Evolutionary conservation across 2,888 invertebrate genomes (phyloP).

Genomic region (Eulithis testata): DNA sequence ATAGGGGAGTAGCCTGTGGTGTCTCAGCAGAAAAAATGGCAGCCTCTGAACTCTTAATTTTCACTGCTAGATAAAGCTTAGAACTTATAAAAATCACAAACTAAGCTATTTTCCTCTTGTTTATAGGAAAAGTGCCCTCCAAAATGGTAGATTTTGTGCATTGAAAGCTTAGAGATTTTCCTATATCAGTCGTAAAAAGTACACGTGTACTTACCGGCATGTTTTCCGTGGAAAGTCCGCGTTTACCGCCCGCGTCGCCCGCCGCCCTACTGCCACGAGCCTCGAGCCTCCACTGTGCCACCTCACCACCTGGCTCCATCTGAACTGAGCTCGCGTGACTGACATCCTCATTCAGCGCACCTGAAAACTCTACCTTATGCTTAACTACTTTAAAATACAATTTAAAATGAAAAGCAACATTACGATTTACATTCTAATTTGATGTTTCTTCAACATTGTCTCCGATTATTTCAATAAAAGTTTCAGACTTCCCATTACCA

Average conservation of each 20-base stretch:
- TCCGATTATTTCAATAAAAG: conserved; percentile 66
- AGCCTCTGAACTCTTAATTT: too few species aligned
- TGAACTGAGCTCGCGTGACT: conserved; percentile 77
- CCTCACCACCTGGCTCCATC: conserved; percentile 77
- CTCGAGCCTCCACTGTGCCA: conserved; percentile 76
- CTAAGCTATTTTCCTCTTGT: not conserved
- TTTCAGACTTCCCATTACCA: conserved; percentile 58
- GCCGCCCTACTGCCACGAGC: conserved; percentile 75
- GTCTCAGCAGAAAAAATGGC: too few species aligned
- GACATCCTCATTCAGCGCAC: conserved; percentile 57
- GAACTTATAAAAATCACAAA: too few species aligned
- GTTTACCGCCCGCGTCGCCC: conserved; percentile 69
- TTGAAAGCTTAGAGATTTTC: conserved; percentile 6
- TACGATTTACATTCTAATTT: conserved; percentile 74
- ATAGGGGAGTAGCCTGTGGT: too few species aligned
- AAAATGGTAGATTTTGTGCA: not conserved
- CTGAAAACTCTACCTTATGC: conserved; percentile 58
- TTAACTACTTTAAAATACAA: conserved; percentile 46
- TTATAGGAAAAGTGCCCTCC: not conserved
- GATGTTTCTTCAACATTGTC: conserved; percentile 77
- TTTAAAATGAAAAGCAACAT: conserved; percentile 45
- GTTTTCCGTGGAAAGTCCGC: conserved; percentile 62
- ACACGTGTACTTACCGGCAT: conserved; percentile 72
- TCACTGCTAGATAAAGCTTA: too few species aligned
- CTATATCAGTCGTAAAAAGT: conserved; percentile 13